Evolutionary conservation across 1,140 invertebrate genomes (phyloP), one percentile per base, ranked within the genome.

Genomic region (Euglossa dilemma): DNA sequence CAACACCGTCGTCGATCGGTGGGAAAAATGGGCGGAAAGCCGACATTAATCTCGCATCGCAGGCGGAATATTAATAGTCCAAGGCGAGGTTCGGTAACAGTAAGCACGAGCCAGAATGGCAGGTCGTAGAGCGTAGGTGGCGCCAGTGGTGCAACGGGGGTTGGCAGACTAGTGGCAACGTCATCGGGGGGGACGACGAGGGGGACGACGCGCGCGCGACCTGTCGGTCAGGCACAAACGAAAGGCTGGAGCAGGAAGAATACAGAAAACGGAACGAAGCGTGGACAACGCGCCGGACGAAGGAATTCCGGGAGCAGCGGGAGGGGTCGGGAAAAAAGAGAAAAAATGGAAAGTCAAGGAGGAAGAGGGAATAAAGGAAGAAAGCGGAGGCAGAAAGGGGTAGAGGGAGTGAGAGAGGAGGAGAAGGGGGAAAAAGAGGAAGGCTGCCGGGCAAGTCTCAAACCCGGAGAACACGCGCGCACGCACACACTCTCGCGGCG

Each of bases 381-480:
- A 36, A 36, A 36, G 80, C 74, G 72, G 67, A 73, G n/a, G 59
- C 59, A 75, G 36, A 36, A 78, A 80, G 82, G 75, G 69, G 70
- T 72, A 66, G 28, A 75, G 78, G 87, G 76, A 80, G 63, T 64
- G 79, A 81, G 56, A 47, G 73, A 71, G 54, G 85, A 85, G 83
- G 81, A 66, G 25, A 43, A 36, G 64, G 63, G 67, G 69, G 72
- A 66, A 80, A 82, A 56, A 87, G 84, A 85, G 73, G 83, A 87
- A 77, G 85, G 59, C 83, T 82, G 85, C 74, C 87, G 1, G 77
- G 82, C 90, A 89, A 90, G 89, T 91, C 90, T 91, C 90, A 89
- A 91, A 91, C 86, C 86, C 83, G 66, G 66, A 23, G n/a, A n/a
- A n/a, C n/a, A n/a, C n/a, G n/a, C n/a, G n/a, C n/a, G 4, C 36